Evolutionary conservation across 2,888 invertebrate species (phyloP).

Genomic region (Aporophyla nigra): DNA sequence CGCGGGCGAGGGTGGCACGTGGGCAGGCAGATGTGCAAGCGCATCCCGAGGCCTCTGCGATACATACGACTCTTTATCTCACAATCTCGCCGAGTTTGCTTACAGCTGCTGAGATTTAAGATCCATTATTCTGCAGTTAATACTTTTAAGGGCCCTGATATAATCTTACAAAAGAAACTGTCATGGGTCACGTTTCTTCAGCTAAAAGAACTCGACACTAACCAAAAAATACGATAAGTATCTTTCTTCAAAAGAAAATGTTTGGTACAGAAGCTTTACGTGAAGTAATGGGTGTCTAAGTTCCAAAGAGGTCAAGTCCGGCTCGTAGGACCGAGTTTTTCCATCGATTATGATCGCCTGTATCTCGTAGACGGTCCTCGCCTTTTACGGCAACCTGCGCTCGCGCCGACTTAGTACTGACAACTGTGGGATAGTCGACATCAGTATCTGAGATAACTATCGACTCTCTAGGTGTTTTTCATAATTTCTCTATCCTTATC

Average conservation of each 20-base stretch:
- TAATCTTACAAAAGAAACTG: constrained; percentile 68
- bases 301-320: constrained; percentile 87
- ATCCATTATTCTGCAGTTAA: constrained; percentile 82
- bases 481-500: constrained; percentile 84
- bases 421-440: constrained; percentile 88
- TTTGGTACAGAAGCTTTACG: constrained; percentile 55
- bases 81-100: constrained; percentile 79
- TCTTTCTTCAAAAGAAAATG: constrained; percentile 39
- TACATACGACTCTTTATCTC: constrained; percentile 81
- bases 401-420: constrained; percentile 81
- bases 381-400: constrained; percentile 88
- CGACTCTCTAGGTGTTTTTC: constrained; percentile 83
- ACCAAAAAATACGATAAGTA: constrained; percentile 53
- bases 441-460: constrained; percentile 83
- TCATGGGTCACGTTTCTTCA: constrained; percentile 61
- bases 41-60: constrained; percentile 78
- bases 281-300: constrained; percentile 70
- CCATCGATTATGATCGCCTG: constrained; percentile 85
- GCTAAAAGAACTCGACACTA: constrained; percentile 55
- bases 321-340: constrained; percentile 86
- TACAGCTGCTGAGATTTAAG: constrained; percentile 84
- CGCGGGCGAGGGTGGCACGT: constrained; percentile 88
- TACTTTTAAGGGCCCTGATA: constrained; percentile 74
- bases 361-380: constrained; percentile 78
- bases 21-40: constrained; percentile 89